Evolutionary conservation across 2,797 vertebrate species (phyloP).

Genomic region (Antrozous pallidus): DNA sequence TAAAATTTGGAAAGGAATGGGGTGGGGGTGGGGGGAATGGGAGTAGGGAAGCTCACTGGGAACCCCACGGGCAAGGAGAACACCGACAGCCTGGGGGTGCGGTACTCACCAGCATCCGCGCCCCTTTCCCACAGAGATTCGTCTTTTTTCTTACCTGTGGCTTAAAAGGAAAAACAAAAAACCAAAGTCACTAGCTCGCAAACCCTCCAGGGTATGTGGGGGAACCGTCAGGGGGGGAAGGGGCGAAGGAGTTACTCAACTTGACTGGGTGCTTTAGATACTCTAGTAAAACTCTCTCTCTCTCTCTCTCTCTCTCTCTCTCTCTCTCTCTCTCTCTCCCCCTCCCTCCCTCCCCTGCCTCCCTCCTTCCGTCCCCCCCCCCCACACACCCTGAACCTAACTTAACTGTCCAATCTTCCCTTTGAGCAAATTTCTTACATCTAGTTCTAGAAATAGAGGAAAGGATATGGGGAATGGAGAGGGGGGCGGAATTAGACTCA

Average conservation of each 20-base stretch:
- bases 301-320: not conserved
- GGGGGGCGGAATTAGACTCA: not conserved
- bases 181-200: not conserved
- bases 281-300: not conserved
- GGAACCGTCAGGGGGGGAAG: not conserved
- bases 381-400: not conserved
- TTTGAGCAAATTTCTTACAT: conserved; percentile 31
- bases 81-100: not conserved
- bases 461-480: not conserved
- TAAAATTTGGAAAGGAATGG: not conserved
- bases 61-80: not conserved
- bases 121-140: not conserved
- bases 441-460: not conserved
- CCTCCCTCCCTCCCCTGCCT: not conserved
- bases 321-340: not conserved
- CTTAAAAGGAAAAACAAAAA: not conserved
- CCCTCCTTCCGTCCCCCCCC: too few species aligned
- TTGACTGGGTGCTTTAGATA: not conserved
- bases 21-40: not conserved
- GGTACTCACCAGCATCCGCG: not conserved
- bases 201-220: not conserved
- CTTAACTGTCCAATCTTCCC: not conserved
- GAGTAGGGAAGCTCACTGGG: not conserved
- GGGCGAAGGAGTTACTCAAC: not conserved
- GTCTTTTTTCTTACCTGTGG: not conserved